Base-by-base conservation (phyloP, 2,888 invertebrate genomes). In the Ornithoptera alexandrae region DNA sequence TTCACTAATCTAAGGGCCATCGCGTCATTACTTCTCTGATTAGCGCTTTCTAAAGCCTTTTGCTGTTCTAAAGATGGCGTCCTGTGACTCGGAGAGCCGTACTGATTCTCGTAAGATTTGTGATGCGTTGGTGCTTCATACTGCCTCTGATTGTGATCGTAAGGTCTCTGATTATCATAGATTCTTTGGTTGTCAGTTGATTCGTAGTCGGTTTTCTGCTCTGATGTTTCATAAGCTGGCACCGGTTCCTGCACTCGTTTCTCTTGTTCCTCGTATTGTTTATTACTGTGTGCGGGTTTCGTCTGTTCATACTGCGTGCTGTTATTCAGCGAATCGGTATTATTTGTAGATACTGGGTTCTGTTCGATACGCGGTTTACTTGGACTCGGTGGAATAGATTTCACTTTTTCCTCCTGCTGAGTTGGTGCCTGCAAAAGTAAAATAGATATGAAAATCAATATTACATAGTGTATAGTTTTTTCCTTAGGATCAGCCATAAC, bases 351-450 rank as follows among this genome's bases (percentile, higher is more conserved):
- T 2, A 50, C 73, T 56, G 68, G 8, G 36, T 62, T 74, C 61
- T 62, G 69, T 39, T 83, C 79, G 72, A 76, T 76, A 5, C 72
- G 75, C 58, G 36, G 73, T 75, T 82, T 83, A n/a, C 72, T 74
- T 7, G 84, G 83, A 56, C 80, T 83, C 10, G 73, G 62, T 4
- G 80, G 79, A 73, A 76, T 78, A 30, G 76, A 75, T 42, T 68
- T 80, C 59, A 70, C 71, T 78, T 67, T 77, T 58, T 72, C 74
- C 36, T 76, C 77, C 2, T 73, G 65, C 53, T 71, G 71, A 39
- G 66, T 62, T n/a, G 73, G 53, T 30, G 42, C 72, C 77, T 77
- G 75, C 36, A 50, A 64, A 56, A 18, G 30, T 30, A 30, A 30
- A 30, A 30, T 30, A 30, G 30, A 30, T 30, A 5, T 30, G 5